phyloP scores from a whole-genome alignment of 1,140 invertebrate species.

The Drosophila malerkotliana region DNA sequence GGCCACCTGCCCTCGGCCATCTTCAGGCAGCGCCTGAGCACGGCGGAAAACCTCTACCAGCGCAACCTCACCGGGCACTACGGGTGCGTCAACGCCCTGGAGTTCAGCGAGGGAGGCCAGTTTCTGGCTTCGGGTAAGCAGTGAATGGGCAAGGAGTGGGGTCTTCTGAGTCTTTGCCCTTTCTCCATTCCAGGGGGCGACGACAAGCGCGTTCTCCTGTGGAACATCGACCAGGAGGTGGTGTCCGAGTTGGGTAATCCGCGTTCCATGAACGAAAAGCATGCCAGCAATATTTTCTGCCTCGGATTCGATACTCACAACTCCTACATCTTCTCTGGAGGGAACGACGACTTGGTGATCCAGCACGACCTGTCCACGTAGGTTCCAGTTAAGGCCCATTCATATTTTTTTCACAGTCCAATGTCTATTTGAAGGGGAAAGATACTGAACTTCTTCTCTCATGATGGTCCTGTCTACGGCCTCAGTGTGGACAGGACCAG shows the following conservation, averaged over 20 bases:
- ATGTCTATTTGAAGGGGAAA: slow-evolving; percentile 85
- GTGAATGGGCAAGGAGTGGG: not conserved
- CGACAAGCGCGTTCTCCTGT: slow-evolving; percentile 94
- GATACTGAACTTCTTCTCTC: slow-evolving; percentile 90
- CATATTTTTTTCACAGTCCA: not conserved
- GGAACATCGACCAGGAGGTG: slow-evolving; percentile 93
- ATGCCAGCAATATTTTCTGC: slow-evolving; percentile 97
- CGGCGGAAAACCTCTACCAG: slow-evolving; percentile 90
- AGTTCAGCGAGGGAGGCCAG: slow-evolving; percentile 95
- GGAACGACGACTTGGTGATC: slow-evolving; percentile 97
- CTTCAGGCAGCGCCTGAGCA: slow-evolving; percentile 87
- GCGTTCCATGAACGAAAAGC: slow-evolving; percentile 90
- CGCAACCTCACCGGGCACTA: slow-evolving; percentile 95
- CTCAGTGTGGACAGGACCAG: slow-evolving; percentile 93
- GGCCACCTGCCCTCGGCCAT: slow-evolving; percentile 81
- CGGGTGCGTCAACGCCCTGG: slow-evolving; percentile 98
- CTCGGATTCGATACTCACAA: slow-evolving; percentile 92
- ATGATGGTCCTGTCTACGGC: slow-evolving; percentile 95
- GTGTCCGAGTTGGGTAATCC: slow-evolving; percentile 87
- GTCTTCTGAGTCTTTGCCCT: slow-evolving; percentile 21
- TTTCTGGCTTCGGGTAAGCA: slow-evolving; percentile 92
- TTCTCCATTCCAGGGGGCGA: slow-evolving; percentile 90
- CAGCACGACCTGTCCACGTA: slow-evolving; percentile 93
- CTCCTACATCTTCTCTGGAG: slow-evolving; percentile 94
- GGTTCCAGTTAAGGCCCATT: slow-evolving; percentile 42